Percentiles rank a stretch among this genome's conserved stretches.
Conservation (phyloP, 2,113 vertebrate genomes). For the Salvator merianae region DNA sequence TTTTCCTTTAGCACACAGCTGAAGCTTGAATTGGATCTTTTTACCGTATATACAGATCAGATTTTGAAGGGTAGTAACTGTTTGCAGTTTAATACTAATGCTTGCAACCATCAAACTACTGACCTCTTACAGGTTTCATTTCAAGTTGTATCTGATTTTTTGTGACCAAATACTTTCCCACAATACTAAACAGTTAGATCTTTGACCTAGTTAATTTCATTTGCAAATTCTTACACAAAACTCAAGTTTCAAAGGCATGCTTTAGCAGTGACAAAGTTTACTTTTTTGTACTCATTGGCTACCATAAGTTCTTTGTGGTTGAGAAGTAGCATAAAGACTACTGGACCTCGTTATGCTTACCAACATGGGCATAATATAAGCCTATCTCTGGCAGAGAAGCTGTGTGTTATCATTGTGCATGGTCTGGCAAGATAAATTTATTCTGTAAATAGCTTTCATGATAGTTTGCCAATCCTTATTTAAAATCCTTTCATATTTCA, state of each 20-base stretch:
- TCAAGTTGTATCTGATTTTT: neutral
- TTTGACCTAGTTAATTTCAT: neutral
- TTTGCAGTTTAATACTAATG: neutral
- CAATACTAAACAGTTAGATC: neutral
- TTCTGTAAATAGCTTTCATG: neutral
- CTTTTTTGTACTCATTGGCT: neutral
- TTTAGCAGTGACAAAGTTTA: neutral
- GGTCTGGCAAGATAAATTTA: neutral
- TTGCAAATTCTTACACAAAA: neutral
- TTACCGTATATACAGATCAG: neutral
- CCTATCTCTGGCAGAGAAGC: neutral
- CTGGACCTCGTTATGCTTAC: neutral
- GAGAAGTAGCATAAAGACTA: neutral
- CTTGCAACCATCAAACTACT: neutral
- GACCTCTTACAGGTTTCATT: neutral
- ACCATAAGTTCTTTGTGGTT: neutral
- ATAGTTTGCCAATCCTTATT: neutral
- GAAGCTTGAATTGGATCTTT: neutral
- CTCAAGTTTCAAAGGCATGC: neutral
- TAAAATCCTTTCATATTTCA: neutral
- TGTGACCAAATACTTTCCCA: neutral
- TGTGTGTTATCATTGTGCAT: neutral
- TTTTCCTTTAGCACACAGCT: neutral
- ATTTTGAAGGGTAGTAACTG: neutral
- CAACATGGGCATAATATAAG: too few species aligned